A percentile compares a stretch with the other conserved stretches of the same genome.
These are phyloP conservation scores for Pyrocephalus nanus DNA, from an alignment of 2,797 vertebrate species.

Conservation along the genomic window DNA sequence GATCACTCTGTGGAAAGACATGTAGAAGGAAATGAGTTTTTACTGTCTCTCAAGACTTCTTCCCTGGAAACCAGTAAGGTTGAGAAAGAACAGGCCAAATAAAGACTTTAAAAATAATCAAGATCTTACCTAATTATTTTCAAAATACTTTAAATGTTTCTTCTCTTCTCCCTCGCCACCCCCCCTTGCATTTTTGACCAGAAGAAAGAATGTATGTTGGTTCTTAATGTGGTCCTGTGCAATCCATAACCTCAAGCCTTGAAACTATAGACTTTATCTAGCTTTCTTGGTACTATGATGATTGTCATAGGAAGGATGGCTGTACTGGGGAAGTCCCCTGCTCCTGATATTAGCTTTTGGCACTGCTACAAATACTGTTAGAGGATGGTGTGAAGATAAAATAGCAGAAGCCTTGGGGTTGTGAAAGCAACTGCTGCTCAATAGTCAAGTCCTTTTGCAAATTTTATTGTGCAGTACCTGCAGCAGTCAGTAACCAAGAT, in stretches of 20 bases:
- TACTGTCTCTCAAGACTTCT: not conserved
- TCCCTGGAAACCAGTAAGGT: not conserved
- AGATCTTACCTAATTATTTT: not conserved
- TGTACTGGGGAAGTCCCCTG: not conserved
- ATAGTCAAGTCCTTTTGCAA: not conserved
- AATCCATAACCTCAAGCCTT: not conserved
- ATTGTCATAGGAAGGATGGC: not conserved
- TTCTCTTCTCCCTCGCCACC: rapidly evolving
- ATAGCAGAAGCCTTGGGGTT: not conserved
- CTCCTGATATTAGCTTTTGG: not conserved
- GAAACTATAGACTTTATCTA: not conserved
- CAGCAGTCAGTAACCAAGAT: not conserved
- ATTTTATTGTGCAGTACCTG: not conserved
- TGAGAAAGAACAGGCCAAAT: not conserved
- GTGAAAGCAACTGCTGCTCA: not conserved
- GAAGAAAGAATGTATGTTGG: not conserved
- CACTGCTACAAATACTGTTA: not conserved
- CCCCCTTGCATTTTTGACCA: not conserved
- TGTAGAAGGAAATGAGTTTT: not conserved
- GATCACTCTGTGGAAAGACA: not conserved
- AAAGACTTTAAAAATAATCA: not conserved
- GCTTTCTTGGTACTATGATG: not conserved
- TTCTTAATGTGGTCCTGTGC: not conserved
- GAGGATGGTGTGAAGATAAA: not conserved
- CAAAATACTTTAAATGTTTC: not conserved